Evolutionary conservation across 2,113 vertebrate genomes (phyloP).

Genomic region (Phocoena phocoena): DNA sequence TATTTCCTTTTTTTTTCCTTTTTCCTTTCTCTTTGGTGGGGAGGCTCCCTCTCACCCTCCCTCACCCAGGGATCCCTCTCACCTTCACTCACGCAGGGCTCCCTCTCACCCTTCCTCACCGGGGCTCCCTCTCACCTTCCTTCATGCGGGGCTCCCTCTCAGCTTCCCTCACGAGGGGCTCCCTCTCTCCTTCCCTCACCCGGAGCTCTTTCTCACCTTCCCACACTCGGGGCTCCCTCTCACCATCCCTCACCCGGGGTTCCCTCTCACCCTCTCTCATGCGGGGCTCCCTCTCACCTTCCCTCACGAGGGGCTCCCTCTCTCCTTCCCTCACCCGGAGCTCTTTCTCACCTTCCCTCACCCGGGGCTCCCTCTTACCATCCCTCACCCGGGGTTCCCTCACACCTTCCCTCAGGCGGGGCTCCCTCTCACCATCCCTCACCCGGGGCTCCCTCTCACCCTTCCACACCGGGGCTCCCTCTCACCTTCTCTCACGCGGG

Average conservation of each 20-base stretch:
- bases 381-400: too few relatives aligned
- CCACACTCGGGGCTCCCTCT: too few relatives aligned
- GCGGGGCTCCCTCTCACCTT: not conserved
- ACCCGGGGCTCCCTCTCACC: not conserved
- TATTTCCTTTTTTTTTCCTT: not conserved
- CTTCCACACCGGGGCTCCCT: not conserved
- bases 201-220: too few relatives aligned
- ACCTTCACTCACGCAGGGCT: too few relatives aligned
- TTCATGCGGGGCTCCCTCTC: too few relatives aligned
- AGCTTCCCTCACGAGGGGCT: too few relatives aligned
- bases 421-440: not conserved
- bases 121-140: too few relatives aligned
- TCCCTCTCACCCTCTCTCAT: not conserved
- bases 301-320: not conserved
- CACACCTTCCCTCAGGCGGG: too few relatives aligned
- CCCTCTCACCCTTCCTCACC: not conserved
- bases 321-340: rapidly evolving
- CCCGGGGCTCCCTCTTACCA: rapidly evolving
- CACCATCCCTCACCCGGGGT: rapidly evolving
- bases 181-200: too few relatives aligned
- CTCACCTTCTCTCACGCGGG: too few relatives aligned
- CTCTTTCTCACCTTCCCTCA: too few relatives aligned
- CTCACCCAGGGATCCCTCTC: not conserved
- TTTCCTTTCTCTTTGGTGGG: not conserved
- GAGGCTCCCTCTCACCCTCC: not conserved